Evolutionary conservation across 1,140 invertebrate genomes (phyloP).

Genomic region (Augochlora pura): DNA sequence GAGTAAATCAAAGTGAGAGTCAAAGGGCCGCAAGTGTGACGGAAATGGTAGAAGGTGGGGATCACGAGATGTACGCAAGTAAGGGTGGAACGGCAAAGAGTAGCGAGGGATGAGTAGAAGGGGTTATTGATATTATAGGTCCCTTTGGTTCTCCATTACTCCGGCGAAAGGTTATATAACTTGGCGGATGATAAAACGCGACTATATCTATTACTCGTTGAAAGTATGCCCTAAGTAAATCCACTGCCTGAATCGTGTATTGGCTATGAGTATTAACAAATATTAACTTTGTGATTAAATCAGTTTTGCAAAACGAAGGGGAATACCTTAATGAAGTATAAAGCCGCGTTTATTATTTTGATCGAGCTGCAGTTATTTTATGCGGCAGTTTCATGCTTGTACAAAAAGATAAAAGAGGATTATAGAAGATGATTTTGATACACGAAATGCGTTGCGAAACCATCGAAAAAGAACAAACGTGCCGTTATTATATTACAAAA

Average conservation of each 20-base stretch:
- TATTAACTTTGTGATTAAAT: constrained; percentile 5
- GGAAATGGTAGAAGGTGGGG: neutral
- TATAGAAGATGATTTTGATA: too few relatives aligned
- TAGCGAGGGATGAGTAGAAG: constrained; percentile 11
- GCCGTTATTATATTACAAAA: too few relatives aligned
- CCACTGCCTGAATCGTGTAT: neutral
- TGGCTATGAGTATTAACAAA: neutral
- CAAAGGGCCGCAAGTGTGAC: constrained; percentile 23
- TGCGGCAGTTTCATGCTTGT: too few relatives aligned
- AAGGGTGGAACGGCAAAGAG: constrained; percentile 20
- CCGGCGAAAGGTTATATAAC: constrained; percentile 30
- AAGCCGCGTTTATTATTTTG: too few relatives aligned
- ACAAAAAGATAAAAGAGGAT: too few relatives aligned
- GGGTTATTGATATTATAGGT: constrained; percentile 29
- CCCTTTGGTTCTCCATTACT: constrained; percentile 36
- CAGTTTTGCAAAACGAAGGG: neutral
- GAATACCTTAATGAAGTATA: too few relatives aligned
- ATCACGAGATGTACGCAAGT: neutral
- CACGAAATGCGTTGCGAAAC: neutral
- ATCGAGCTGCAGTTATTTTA: too few relatives aligned
- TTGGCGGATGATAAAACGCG: constrained; percentile 29
- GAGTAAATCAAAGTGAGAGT: constrained; percentile 48
- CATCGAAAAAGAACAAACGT: neutral
- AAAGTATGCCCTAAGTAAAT: constrained; percentile 12
- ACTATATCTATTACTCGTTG: constrained; percentile 10